Evolutionary conservation across 2,888 invertebrate species (phyloP).

Genomic region (Tolmerus cingulatus): DNA sequence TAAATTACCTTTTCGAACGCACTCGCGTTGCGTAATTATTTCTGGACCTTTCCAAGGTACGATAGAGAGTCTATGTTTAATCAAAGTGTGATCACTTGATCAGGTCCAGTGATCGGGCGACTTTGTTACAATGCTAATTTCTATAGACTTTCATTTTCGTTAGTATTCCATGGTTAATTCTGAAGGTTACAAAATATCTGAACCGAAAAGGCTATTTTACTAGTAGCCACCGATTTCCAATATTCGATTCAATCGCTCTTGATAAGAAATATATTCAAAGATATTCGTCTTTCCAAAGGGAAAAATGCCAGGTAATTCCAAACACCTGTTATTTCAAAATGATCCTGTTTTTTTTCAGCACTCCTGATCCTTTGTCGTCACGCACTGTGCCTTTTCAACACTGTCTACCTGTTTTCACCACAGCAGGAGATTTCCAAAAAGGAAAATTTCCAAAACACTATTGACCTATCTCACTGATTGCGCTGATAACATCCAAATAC

Average conservation of each 20-base stretch:
- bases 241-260: background rate
- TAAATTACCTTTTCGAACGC: background rate
- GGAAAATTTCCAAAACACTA: background rate
- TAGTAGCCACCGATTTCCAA: background rate
- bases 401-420: background rate
- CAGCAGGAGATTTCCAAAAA: background rate
- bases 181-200: background rate
- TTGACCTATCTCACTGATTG: background rate
- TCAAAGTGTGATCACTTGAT: background rate
- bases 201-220: background rate
- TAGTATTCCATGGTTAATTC: slow-evolving; percentile 9
- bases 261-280: background rate
- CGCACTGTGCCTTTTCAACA: background rate
- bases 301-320: background rate
- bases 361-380: background rate
- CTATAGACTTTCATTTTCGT: slow-evolving; percentile 14
- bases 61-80: background rate
- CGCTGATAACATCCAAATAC: background rate
- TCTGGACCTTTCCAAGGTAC: background rate
- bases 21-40: background rate
- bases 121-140: background rate
- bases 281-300: background rate
- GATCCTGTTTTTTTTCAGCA: background rate
- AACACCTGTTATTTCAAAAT: background rate
- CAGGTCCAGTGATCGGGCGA: background rate